These are phyloP conservation scores for Pygoscelis antarcticus DNA, from an alignment of 2,113 vertebrate genomes.

Conservation along the genomic window DNA sequence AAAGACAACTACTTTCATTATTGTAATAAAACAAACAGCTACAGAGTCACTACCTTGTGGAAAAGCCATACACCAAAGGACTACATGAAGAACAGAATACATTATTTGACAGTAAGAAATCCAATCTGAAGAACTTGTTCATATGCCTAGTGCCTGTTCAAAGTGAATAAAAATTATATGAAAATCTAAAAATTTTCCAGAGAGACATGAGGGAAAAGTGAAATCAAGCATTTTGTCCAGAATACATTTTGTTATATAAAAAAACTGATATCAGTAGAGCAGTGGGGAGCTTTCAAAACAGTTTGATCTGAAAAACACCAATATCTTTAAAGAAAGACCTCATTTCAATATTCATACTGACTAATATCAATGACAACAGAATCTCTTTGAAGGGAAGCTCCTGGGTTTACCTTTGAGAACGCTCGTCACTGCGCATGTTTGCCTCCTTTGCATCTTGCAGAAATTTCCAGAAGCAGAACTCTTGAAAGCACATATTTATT, in stretches of 20 bases:
- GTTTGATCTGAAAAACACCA: not conserved
- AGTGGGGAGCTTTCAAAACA: not conserved
- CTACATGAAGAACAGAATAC: not conserved
- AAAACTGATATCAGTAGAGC: not conserved
- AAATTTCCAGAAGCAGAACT: not conserved
- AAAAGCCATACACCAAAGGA: not conserved
- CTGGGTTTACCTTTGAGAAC: not conserved
- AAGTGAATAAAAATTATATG: not conserved
- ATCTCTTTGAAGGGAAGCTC: not conserved
- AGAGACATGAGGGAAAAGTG: not conserved
- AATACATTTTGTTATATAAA: not conserved
- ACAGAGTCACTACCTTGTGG: not conserved
- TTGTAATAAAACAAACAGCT: not conserved
- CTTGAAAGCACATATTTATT: not conserved
- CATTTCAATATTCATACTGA: not conserved
- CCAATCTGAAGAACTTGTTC: not conserved
- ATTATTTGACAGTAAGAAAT: not conserved
- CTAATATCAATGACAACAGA: not conserved
- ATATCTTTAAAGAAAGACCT: not conserved
- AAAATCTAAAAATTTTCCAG: not conserved
- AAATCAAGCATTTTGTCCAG: not conserved
- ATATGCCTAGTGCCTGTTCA: not conserved
- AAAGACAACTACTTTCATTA: not conserved
- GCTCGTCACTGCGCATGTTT: accelerated
- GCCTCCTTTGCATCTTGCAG: not conserved